Conservation (phyloP, 2,797 vertebrate species). For the Novumbra hubbsi region DNA sequence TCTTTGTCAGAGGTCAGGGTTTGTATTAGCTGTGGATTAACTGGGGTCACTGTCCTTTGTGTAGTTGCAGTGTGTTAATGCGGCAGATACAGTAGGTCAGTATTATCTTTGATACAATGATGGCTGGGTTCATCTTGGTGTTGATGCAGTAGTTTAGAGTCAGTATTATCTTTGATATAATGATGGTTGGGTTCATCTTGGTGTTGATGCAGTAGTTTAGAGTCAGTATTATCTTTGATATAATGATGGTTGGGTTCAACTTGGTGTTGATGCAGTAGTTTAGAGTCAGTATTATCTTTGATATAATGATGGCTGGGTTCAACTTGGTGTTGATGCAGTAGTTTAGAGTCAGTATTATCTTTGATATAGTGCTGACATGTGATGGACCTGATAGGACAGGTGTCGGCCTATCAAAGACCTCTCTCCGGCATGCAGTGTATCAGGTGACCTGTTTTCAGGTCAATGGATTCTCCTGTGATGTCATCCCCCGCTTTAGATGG, state of each 20-base stretch:
- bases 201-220: background rate
- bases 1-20: no score
- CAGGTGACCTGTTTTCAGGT: constrained; percentile 42
- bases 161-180: background rate
- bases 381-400: constrained; percentile 14
- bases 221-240: background rate
- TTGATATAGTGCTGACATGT: background rate
- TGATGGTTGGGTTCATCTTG: background rate
- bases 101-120: constrained; percentile 26
- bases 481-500: background rate
- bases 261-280: background rate
- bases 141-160: background rate
- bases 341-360: background rate
- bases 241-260: no score
- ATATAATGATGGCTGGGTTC: background rate
- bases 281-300: no score
- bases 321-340: constrained; percentile 31
- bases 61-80: no score
- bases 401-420: constrained; percentile 27
- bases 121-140: constrained; percentile 12
- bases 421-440: constrained; percentile 20
- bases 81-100: background rate
- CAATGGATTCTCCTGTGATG: constrained; percentile 50
- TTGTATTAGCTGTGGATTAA: no score
- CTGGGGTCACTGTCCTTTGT: no score